A percentile compares a stretch with the other conserved stretches of the same genome.
Evolutionary conservation across 2,797 vertebrate genomes (phyloP).

Genomic region (Epinephelus coioides): DNA sequence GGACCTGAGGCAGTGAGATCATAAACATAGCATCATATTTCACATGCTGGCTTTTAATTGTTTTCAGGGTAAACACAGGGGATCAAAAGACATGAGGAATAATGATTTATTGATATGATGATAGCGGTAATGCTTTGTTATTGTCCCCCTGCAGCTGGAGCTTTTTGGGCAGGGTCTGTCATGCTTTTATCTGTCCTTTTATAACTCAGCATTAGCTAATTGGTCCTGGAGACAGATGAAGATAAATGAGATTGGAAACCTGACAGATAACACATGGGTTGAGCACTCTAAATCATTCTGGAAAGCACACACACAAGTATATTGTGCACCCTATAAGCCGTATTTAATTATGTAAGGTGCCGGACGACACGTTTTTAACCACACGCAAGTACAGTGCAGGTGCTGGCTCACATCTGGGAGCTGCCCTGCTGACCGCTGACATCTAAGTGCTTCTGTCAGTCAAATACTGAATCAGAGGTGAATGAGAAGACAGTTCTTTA

Average conservation of each 20-base stretch:
- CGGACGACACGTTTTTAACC: conserved; percentile 7
- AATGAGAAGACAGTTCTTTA: conserved; percentile 18
- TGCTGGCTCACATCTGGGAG: conserved; percentile 13
- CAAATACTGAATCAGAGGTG: conserved; percentile 20
- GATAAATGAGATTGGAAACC: conserved; percentile 45
- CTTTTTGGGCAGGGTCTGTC: conserved; percentile 20
- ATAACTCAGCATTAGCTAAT: conserved; percentile 62
- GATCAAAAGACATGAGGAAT: conserved; percentile 36
- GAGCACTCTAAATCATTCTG: conserved; percentile 10
- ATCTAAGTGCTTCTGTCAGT: conserved; percentile 1
- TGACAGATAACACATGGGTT: conserved; percentile 32
- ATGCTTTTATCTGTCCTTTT: conserved; percentile 42
- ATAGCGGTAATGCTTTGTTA: conserved; percentile 30
- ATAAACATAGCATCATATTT: conserved; percentile 55
- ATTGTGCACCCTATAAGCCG: conserved; percentile 3
- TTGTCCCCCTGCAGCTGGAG: conserved; percentile 19
- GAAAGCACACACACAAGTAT: conserved; percentile 10
- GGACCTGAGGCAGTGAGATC: conserved; percentile 25
- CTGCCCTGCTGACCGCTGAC: conserved; percentile 21
- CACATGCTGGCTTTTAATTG: conserved; percentile 57
- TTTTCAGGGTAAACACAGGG: conserved; percentile 44
- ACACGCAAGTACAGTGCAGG: background rate
- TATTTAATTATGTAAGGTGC: conserved; percentile 24
- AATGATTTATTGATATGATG: conserved; percentile 41
- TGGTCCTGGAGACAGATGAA: conserved; percentile 46